Evolutionary conservation across 2,888 invertebrate genomes (phyloP).

Genomic region (Coleophora flavipennella): DNA sequence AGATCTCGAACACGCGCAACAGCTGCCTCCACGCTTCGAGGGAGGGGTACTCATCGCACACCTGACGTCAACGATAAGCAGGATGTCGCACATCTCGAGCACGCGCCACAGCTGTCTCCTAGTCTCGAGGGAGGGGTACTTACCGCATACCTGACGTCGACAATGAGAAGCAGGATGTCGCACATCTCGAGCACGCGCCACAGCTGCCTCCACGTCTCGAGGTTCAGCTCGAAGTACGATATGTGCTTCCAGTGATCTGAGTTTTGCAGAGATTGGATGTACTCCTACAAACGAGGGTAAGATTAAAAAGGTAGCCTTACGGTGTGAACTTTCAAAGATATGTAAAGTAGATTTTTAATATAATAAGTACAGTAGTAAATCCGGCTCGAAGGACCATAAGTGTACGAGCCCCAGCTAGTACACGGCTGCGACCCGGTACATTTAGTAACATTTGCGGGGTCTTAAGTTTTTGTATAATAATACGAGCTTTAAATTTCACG

Average conservation of each 20-base stretch:
- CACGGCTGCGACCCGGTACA: no score
- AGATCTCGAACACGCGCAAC: slow-evolving; percentile 96
- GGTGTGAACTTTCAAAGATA: no score
- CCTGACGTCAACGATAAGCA: slow-evolving; percentile 90
- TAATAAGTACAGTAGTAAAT: no score
- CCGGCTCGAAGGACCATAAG: no score
- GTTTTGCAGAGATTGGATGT: slow-evolving; percentile 77
- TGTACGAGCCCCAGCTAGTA: no score
- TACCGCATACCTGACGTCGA: slow-evolving; percentile 89
- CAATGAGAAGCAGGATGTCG: slow-evolving; percentile 88
- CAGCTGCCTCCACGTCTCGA: slow-evolving; percentile 96
- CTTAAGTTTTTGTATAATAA: no score
- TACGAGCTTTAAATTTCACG: no score
- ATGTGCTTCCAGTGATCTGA: slow-evolving; percentile 75
- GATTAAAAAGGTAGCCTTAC: no score
- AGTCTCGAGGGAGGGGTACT: no score
- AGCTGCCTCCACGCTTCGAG: slow-evolving; percentile 97
- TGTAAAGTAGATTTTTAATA: no score
- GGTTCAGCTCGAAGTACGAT: slow-evolving; percentile 92
- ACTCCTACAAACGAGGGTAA: slow-evolving; percentile 72
- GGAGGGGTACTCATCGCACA: slow-evolving; percentile 84
- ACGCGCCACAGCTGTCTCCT: slow-evolving; percentile 98
- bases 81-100: slow-evolving; percentile 92
- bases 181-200: slow-evolving; percentile 97
- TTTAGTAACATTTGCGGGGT: no score